A percentile compares a stretch with the other conserved stretches of the same genome.
Evolutionary conservation across 2,888 invertebrate species (phyloP).

Genomic region (Sipha maydis): DNA sequence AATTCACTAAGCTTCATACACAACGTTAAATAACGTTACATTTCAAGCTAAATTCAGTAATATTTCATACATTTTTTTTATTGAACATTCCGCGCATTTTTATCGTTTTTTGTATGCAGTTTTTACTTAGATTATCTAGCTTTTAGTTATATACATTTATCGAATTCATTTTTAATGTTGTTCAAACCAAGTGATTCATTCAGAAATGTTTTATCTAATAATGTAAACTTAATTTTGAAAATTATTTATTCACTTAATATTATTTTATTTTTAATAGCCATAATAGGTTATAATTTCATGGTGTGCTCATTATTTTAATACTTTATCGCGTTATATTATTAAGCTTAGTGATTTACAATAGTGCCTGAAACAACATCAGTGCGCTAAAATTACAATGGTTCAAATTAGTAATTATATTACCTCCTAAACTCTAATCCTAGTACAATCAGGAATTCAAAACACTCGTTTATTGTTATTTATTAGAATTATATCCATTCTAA

Average conservation of each 20-base stretch:
- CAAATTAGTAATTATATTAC: constrained; percentile 38
- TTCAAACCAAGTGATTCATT: too few relatives aligned
- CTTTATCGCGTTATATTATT: background rate
- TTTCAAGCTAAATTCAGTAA: too few relatives aligned
- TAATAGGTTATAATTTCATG: background rate
- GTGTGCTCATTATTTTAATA: background rate
- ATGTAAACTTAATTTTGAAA: background rate
- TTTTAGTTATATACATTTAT: too few relatives aligned
- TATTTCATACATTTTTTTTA: too few relatives aligned
- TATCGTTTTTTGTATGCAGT: too few relatives aligned
- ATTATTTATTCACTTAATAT: background rate
- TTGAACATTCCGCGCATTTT: too few relatives aligned
- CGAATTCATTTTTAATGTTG: too few relatives aligned
- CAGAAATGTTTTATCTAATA: background rate
- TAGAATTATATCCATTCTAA: constrained; percentile 20
- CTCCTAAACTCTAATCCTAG: background rate
- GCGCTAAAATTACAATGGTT: constrained; percentile 26
- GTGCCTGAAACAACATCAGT: background rate
- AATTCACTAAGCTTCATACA: too few relatives aligned
- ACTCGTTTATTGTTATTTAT: constrained; percentile 49
- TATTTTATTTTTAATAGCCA: background rate
- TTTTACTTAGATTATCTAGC: too few relatives aligned
- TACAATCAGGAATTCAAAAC: constrained; percentile 26
- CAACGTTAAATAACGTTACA: too few relatives aligned
- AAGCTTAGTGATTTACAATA: background rate